Evolutionary conservation across 2,797 vertebrate species (phyloP).

Genomic region (Gymnothorax javanicus): DNA sequence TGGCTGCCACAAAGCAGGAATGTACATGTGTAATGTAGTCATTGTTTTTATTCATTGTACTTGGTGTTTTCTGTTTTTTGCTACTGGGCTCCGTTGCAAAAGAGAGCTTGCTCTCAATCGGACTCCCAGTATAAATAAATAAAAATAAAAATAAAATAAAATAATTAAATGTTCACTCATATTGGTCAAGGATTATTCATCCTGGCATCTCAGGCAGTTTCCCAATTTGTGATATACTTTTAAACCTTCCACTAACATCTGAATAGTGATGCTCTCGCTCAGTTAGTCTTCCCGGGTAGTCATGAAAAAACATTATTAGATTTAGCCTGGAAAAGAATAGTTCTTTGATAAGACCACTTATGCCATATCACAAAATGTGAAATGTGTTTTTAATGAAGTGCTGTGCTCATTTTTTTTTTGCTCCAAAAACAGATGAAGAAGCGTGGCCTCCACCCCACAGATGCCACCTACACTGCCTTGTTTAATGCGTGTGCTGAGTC

Average conservation of each 20-base stretch:
- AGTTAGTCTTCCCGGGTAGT: neutral
- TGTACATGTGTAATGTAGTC: no score
- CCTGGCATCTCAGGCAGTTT: neutral
- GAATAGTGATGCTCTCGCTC: neutral
- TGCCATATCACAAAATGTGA: neutral
- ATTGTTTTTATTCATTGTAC: no score
- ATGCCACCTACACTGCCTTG: conserved; percentile 89
- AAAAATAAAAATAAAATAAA: no score
- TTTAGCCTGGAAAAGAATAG: neutral
- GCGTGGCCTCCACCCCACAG: conserved; percentile 74
- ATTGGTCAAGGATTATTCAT: neutral
- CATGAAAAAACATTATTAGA: neutral
- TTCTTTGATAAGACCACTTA: neutral
- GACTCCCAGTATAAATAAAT: no score
- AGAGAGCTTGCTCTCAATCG: no score
- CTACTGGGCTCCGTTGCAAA: no score
- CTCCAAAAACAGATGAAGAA: conserved; percentile 87
- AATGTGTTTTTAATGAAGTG: neutral
- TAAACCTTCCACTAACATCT: neutral
- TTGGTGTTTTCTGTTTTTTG: no score
- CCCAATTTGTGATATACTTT: neutral
- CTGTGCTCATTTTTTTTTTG: neutral
- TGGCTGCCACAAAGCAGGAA: no score
- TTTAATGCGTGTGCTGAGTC: conserved; percentile 93
- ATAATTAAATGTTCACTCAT: neutral